Base-by-base conservation (phyloP, 2,113 vertebrate species). In the Amazona vittata region DNA sequence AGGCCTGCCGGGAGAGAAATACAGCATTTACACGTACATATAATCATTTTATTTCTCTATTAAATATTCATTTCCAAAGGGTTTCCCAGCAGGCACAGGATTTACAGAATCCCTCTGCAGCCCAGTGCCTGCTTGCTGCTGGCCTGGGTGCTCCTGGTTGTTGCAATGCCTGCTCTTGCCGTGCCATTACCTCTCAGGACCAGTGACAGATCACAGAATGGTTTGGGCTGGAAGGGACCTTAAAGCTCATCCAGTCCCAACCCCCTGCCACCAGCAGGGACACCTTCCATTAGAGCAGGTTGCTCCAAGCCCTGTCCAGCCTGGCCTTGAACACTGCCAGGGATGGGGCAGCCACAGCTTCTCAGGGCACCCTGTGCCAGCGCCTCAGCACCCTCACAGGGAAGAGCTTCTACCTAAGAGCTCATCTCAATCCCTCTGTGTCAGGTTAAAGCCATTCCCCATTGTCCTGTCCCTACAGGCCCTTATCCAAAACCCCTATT, bases 51-150 rank as follows among this genome's bases (percentile, higher is more conserved):
- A 84, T 77, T 90, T 71, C 93, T 64, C 37, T n/a, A 85, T 94
- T 92, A 91, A 95, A 93, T 91, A 95, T 88, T 95, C 9, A 93
- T 94, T 95, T 94, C 22, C 86, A 84, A 80, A 84, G 69, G 68
- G 44, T 25, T 90, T 90, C 91, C 74, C 82, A 46, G 89, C 69
- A 93, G 0, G 3, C 21, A 6, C 11, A 68, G 77, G 65, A 82
- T 68, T 92, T 89, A 19, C 9, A 33, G 86, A 71, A 31, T 64
- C 16, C 16, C 73, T 24, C n/a, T 28, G 64, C 60, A 75, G 86
- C 33, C 21, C 46, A 24, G 35, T 0, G 1, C 59, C 50, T 0
- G 3, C 60, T 46, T 13, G 39, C 59, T 0, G 3, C 46, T 11
- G 71, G 81, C 67, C 35, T 1, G 2, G 31, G 15, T 0, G 2